These are phyloP conservation scores for Maccullochella peelii DNA, from an alignment of 2,113 vertebrate genomes.

Conservation along the genomic window DNA sequence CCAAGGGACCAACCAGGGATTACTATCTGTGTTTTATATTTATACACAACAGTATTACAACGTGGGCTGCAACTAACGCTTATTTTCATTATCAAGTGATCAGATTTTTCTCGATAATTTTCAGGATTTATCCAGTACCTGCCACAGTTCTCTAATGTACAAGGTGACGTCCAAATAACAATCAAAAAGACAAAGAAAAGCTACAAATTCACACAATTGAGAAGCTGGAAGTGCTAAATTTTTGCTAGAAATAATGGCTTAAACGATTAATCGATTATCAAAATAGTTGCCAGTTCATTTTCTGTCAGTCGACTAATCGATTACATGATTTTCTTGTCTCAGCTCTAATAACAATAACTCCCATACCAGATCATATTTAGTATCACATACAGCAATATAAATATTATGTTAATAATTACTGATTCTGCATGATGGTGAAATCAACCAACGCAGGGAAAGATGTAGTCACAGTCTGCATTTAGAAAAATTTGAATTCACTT, in stretches of 20 bases:
- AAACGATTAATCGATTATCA: background rate
- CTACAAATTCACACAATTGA: background rate
- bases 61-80: background rate
- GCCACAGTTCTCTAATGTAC: background rate
- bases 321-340: background rate
- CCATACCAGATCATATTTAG: background rate
- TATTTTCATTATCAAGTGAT: background rate
- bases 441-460: background rate
- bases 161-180: background rate
- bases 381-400: background rate
- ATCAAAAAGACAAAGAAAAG: background rate
- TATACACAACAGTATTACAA: background rate
- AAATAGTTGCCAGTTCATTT: background rate
- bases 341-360: background rate
- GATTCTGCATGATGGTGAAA: background rate
- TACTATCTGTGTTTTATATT: background rate
- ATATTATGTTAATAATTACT: background rate
- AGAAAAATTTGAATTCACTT: slow-evolving; percentile 1
- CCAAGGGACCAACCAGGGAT: background rate
- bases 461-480: background rate
- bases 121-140: background rate
- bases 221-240: background rate
- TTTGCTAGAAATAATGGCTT: background rate
- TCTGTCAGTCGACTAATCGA: no score
- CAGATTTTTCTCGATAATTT: background rate